Base-by-base conservation (phyloP, 2,888 invertebrate species). In the Eupsilia transversa region DNA sequence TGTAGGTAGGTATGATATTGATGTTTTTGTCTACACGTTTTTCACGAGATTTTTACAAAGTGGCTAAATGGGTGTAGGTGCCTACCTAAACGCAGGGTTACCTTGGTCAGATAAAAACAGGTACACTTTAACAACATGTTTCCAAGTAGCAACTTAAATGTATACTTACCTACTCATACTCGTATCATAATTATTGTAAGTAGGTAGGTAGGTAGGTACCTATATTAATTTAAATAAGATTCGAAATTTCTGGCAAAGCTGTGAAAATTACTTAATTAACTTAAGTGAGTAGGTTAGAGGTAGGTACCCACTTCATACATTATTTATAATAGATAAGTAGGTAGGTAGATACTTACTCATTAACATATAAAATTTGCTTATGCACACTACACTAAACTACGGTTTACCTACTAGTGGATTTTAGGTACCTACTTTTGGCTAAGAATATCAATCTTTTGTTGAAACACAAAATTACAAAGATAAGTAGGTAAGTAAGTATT, bases 391-490 rank as follows among this genome's bases (percentile, higher is more conserved):
- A 12, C 4, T 12, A 1, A 35, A 38, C 27, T 23, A 30, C 17
- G 38, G 23, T 23, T n/a, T 67, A 23, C 46, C 1, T 20, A 57
- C 20, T 61, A 30, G 23, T 38, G 30, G 7, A n/a, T 30, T 49
- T 60, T 60, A 60, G 0, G 2, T 61, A n/a, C 0, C 0, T 30
- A 59, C 17, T 27, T 41, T 49, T 9, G 10, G 33, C 33, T 23
- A n/a, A 61, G 10, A 54, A 61, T 30, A 61, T 12, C 60, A 33
- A 73, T 38, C 14, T 30, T 17, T 56, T 17, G 12, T 46, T 38
- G 33, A 20, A 75, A 70, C 35, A 35, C 41, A 78, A 52, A 77
- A 60, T 56, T 33, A n/a, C 30, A 30, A 20, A 43, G 75, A 77
- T 52, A 77, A 66, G 35, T 46, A 60, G 49, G 78, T 64, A 52